A percentile compares a stretch with the other conserved stretches of the same genome.
Evolutionary conservation across 64 coral and sea anemone species (phyloP).

Genomic region (Porites australiensis): DNA sequence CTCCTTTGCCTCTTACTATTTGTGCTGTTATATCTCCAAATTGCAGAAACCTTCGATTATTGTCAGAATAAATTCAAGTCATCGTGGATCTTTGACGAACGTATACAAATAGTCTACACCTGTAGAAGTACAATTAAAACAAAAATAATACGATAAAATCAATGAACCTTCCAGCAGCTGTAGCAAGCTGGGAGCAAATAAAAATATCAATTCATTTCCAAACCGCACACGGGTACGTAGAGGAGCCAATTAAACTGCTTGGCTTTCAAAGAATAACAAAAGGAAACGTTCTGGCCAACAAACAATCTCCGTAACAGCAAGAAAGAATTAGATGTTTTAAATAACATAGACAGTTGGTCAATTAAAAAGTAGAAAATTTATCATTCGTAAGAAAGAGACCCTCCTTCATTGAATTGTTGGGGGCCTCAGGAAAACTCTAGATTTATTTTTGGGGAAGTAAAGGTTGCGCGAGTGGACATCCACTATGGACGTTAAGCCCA

Average conservation of each 20-base stretch:
- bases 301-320: background rate
- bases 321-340: too few relatives aligned
- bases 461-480: too few relatives aligned
- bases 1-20: background rate
- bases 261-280: background rate
- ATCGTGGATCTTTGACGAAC: background rate
- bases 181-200: background rate
- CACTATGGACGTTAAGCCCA: too few relatives aligned
- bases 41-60: background rate
- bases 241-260: conserved; percentile 1
- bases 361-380: too few relatives aligned
- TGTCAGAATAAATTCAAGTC: background rate
- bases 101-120: background rate
- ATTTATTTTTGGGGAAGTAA: too few relatives aligned
- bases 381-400: too few relatives aligned
- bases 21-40: background rate
- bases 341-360: too few relatives aligned
- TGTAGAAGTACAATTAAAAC: background rate
- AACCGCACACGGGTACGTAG: background rate
- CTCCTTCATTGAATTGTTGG: too few relatives aligned
- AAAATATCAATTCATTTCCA: background rate
- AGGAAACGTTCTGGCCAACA: background rate
- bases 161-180: conserved; percentile 23
- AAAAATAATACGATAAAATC: conserved; percentile 22
- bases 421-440: too few relatives aligned